Percentiles rank a stretch among this genome's conserved stretches.
phyloP scores from a whole-genome alignment of 2,888 invertebrate genomes.

The Flabesymbios commensalis region DNA sequence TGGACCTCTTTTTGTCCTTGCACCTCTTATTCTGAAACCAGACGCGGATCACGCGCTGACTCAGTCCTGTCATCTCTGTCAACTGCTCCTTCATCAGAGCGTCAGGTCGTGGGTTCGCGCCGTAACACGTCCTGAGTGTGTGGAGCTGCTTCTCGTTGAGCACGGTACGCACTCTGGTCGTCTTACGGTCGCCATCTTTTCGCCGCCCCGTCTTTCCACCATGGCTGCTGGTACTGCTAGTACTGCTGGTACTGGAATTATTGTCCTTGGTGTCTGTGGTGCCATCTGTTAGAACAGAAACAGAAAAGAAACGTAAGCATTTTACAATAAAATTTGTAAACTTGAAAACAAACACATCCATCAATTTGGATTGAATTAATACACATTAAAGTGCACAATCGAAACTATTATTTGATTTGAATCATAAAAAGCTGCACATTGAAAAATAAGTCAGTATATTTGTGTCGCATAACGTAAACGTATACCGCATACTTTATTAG shows the following conservation, averaged over 20 bases:
- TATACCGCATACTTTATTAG: too few relatives aligned
- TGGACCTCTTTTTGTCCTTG: constrained; percentile 72
- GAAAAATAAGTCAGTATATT: too few relatives aligned
- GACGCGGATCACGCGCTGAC: constrained; percentile 95
- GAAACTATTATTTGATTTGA: too few relatives aligned
- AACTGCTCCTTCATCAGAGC: constrained; percentile 99
- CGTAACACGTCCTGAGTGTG: constrained; percentile 95
- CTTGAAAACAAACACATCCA: too few relatives aligned
- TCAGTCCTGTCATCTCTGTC: constrained; percentile 97
- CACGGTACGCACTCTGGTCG: constrained; percentile 96
- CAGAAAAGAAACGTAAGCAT: too few relatives aligned
- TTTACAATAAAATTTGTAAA: too few relatives aligned
- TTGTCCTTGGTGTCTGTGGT: not conserved
- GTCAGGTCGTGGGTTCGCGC: constrained; percentile 96
- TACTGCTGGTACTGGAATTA: not conserved
- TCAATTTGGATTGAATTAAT: too few relatives aligned
- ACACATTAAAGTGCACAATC: too few relatives aligned
- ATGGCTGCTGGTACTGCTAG: not conserved
- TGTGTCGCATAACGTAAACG: too few relatives aligned
- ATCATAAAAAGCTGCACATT: too few relatives aligned
- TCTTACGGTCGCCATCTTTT: constrained; percentile 67
- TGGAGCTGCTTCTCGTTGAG: constrained; percentile 98
- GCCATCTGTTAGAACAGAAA: too few relatives aligned
- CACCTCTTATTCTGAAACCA: constrained; percentile 83
- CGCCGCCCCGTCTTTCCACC: too few relatives aligned